Evolutionary conservation across 1,140 invertebrate genomes (phyloP).

Genomic region (Eciton burchellii): DNA sequence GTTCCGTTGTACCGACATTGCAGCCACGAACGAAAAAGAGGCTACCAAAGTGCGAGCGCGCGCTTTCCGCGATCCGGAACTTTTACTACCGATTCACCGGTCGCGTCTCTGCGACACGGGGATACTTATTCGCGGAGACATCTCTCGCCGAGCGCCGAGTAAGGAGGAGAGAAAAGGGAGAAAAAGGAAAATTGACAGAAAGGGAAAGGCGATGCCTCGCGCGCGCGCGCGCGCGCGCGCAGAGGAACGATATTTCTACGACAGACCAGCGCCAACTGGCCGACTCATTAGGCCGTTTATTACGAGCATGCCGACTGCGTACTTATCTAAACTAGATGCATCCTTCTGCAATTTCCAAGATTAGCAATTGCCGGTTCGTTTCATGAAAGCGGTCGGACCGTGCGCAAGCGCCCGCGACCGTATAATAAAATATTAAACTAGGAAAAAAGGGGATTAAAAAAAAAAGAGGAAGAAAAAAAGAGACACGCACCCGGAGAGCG

Average conservation of each 20-base stretch:
- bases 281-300: constrained; percentile 34
- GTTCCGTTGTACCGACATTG: not conserved
- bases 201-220: too few relatives aligned
- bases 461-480: not conserved
- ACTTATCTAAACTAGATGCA: constrained; percentile 55
- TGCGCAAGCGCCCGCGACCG: not conserved
- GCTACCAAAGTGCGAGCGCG: not conserved
- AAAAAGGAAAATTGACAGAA: too few relatives aligned
- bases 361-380: constrained; percentile 50
- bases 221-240: too few relatives aligned
- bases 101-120: not conserved
- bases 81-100: not conserved
- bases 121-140: constrained; percentile 19
- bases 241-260: not conserved
- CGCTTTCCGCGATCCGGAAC: not conserved
- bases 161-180: not conserved
- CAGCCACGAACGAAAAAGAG: not conserved
- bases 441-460: not conserved
- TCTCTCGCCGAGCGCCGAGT: not conserved
- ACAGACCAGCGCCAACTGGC: not conserved
- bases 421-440: constrained; percentile 1
- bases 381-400: constrained; percentile 33
- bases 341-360: constrained; percentile 57
- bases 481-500: not conserved
- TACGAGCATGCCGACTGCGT: constrained; percentile 19